phyloP scores from a whole-genome alignment of 2,797 vertebrate genomes.

The Characodon lateralis region DNA sequence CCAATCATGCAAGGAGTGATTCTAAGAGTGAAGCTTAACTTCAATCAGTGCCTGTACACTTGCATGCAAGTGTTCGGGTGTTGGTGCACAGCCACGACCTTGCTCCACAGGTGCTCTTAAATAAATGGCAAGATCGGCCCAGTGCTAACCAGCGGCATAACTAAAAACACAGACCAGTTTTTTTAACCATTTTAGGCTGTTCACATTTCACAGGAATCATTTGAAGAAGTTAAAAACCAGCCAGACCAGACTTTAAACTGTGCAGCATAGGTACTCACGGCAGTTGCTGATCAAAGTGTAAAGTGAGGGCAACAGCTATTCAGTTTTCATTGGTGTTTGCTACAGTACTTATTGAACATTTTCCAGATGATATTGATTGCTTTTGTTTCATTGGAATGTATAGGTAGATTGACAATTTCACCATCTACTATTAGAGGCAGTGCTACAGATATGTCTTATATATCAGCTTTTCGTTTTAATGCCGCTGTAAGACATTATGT shows the following conservation, averaged over 20 bases:
- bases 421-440: background rate
- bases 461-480: background rate
- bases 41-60: conserved; percentile 2
- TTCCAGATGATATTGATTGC: conserved; percentile 29
- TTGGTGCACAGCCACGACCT: conserved; percentile 54
- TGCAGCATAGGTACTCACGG: conserved; percentile 30
- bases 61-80: conserved; percentile 14
- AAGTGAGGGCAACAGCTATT: conserved; percentile 33
- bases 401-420: conserved; percentile 1
- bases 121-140: conserved; percentile 57
- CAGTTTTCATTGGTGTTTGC: conserved; percentile 20
- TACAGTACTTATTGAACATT: conserved; percentile 27
- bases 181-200: conserved; percentile 43
- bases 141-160: conserved; percentile 56
- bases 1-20: conserved; percentile 31
- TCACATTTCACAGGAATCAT: conserved; percentile 60
- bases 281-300: conserved; percentile 41
- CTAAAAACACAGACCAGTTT: conserved; percentile 55
- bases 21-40: conserved; percentile 3
- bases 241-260: conserved; percentile 46
- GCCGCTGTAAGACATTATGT: background rate
- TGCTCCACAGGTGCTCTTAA: conserved; percentile 64
- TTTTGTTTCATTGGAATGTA: conserved; percentile 30
- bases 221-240: conserved; percentile 62
- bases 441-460: background rate